Base-by-base conservation (phyloP, 1,140 invertebrate species). In the Philotrypesis tridentata region DNA sequence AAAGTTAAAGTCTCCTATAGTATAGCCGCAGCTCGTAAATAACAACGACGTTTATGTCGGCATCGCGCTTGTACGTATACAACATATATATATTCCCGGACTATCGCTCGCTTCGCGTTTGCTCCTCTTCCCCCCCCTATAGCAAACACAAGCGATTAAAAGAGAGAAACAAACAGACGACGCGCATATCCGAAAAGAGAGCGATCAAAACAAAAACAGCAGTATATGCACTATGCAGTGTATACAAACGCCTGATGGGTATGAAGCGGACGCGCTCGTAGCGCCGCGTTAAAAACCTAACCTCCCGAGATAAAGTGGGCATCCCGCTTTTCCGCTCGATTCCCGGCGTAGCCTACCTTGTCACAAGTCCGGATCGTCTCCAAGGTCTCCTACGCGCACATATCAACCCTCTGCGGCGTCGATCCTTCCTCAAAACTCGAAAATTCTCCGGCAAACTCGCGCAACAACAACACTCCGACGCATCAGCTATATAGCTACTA, bases 271-370 rank as follows among this genome's bases (percentile, higher is more conserved):
- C 48, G 48, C 48, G 21, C 48, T 17, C 48, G 48, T 21, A 55
- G 21, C 48, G 48, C 48, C 48, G n/a, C n/a, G n/a, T 55, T 55
- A 55, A 55, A 55, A 55, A 21, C 48, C 40, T 73, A 73, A 73
- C 40, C 71, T 73, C 40, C 23, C 40, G 23, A 5, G 31, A 55
- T 33, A 73, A 55, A 73, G 40, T 29, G 3, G n/a, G n/a, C 68
- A 23, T 11, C 33, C 40, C 68, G 33, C 21, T 55, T 55, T 55
- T n/a, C 4, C 14, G 12, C 25, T 11, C n/a, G 43, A 48, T 8
- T 25, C 40, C 11, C 14, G 1, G 11, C 11, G 29, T 12, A n/a
- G 25, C 11, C 2, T 48, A 25, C 25, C 48, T 55, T 55, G 48
- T 55, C 48, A 55, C 48, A 17, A 55, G n/a, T 55, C 48, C 48